Evolutionary conservation across 2,888 invertebrate species (phyloP).

Genomic region (Andricus curvator): DNA sequence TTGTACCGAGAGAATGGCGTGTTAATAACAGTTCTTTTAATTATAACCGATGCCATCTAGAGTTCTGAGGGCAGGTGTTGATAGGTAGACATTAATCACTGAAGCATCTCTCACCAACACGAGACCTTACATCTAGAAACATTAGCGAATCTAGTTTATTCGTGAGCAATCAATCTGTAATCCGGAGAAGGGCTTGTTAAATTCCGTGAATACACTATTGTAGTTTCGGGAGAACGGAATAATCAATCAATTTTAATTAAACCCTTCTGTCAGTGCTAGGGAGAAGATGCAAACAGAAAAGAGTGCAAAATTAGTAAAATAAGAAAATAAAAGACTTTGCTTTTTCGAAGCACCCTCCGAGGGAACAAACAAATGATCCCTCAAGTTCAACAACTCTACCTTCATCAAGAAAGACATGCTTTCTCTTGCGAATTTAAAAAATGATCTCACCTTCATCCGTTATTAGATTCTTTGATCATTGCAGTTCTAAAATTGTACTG

Average conservation of each 20-base stretch:
- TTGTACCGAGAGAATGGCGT: slow-evolving; percentile 48
- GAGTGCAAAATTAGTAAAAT: slow-evolving; percentile 13
- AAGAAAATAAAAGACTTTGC: not conserved
- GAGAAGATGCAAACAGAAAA: not conserved
- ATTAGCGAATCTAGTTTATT: slow-evolving; percentile 40
- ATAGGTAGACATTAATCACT: slow-evolving; percentile 55
- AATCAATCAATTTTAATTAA: slow-evolving; percentile 39
- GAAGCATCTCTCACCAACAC: slow-evolving; percentile 33
- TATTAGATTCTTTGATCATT: too few species aligned
- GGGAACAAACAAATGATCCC: slow-evolving; percentile 7
- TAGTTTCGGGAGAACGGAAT: not conserved
- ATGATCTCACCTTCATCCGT: not conserved
- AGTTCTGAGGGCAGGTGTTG: slow-evolving; percentile 47
- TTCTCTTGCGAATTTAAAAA: not conserved
- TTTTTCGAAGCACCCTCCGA: not conserved
- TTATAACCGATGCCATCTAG: slow-evolving; percentile 56
- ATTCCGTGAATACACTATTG: slow-evolving; percentile 33
- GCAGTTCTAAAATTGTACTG: too few species aligned
- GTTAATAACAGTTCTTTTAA: slow-evolving; percentile 58
- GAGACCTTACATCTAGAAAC: slow-evolving; percentile 28
- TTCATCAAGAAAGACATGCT: not conserved
- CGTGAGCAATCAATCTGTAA: slow-evolving; percentile 36
- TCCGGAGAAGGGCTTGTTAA: slow-evolving; percentile 7
- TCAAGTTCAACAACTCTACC: slow-evolving; percentile 3
- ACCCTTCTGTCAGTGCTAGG: slow-evolving; percentile 18